Conservation (phyloP, 2,888 invertebrate species). For the Drosophila formosana region DNA sequence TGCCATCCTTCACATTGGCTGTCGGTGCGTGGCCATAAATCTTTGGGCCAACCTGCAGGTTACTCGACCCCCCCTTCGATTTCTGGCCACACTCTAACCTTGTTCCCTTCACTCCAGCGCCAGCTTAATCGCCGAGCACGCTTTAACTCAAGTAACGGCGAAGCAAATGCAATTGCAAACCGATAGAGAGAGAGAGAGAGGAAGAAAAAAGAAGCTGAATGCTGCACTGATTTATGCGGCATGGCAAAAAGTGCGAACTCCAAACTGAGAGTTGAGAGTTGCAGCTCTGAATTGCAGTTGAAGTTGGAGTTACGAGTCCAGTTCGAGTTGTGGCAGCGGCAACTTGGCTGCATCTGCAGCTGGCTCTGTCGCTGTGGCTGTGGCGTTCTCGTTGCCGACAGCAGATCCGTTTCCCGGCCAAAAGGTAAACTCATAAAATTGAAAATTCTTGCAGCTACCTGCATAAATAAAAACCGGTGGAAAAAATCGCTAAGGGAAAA, state of each 20-base stretch:
- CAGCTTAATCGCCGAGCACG: slow-evolving; percentile 53
- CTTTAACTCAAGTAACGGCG: slow-evolving; percentile 65
- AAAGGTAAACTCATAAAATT: slow-evolving; percentile 73
- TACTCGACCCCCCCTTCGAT: neutral
- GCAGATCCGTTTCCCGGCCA: slow-evolving; percentile 44
- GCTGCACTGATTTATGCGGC: slow-evolving; percentile 72
- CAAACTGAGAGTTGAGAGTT: slow-evolving; percentile 40
- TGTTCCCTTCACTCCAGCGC: neutral
- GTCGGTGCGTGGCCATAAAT: slow-evolving; percentile 63
- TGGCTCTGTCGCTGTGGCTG: neutral
- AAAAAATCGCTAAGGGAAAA: slow-evolving; percentile 16
- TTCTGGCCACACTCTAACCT: slow-evolving; percentile 2
- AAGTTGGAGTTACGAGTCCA: slow-evolving; percentile 21
- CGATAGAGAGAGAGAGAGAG: neutral
- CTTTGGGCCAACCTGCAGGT: slow-evolving; percentile 57
- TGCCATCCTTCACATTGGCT: slow-evolving; percentile 13
- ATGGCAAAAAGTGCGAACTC: slow-evolving; percentile 63
- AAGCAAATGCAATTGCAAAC: slow-evolving; percentile 65
- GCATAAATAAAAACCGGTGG: slow-evolving; percentile 32
- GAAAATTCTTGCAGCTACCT: slow-evolving; percentile 66
- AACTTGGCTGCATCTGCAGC: slow-evolving; percentile 29
- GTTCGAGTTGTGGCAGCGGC: slow-evolving; percentile 20
- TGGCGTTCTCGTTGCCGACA: slow-evolving; percentile 34
- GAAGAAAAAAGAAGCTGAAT: slow-evolving; percentile 21
- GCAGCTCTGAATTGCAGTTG: neutral